Evolutionary conservation across 2,113 vertebrate genomes (phyloP).

Genomic region (mouse (Mus musculus)): DNA sequence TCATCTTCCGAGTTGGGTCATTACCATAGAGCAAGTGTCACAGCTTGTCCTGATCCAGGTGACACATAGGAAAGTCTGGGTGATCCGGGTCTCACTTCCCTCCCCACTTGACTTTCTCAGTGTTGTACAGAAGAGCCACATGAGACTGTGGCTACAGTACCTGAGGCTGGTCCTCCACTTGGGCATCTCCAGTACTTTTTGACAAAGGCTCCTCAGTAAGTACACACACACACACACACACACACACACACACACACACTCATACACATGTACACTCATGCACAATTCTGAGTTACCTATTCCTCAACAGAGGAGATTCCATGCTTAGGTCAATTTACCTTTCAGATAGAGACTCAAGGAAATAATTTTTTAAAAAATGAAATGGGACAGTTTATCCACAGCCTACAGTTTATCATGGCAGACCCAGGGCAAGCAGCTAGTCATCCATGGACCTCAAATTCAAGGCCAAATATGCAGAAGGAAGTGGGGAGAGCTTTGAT

Average conservation of each 20-base stretch:
- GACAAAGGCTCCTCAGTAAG: background rate
- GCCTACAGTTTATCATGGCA: background rate
- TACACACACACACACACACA: too few species aligned
- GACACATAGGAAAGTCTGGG: background rate
- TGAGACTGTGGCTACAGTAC: background rate
- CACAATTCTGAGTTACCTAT: background rate
- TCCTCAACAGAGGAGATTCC: slow-evolving; percentile 33
- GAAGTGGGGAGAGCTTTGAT: background rate
- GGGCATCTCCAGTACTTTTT: background rate
- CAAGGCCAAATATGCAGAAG: background rate
- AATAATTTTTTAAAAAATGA: background rate
- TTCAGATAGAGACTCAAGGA: background rate
- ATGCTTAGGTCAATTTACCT: background rate
- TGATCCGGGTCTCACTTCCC: background rate
- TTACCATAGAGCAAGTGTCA: background rate
- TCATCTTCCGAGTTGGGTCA: background rate
- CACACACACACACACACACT: too few species aligned
- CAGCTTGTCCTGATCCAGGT: background rate
- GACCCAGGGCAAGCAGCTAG: background rate
- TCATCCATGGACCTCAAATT: background rate
- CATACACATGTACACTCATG: background rate
- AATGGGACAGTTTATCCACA: background rate
- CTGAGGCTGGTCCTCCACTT: background rate
- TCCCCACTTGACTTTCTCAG: background rate
- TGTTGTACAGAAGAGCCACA: background rate